These are phyloP conservation scores for Eudyptes chrysolophus DNA, from an alignment of 2,113 vertebrate species.

Conservation along the genomic window DNA sequence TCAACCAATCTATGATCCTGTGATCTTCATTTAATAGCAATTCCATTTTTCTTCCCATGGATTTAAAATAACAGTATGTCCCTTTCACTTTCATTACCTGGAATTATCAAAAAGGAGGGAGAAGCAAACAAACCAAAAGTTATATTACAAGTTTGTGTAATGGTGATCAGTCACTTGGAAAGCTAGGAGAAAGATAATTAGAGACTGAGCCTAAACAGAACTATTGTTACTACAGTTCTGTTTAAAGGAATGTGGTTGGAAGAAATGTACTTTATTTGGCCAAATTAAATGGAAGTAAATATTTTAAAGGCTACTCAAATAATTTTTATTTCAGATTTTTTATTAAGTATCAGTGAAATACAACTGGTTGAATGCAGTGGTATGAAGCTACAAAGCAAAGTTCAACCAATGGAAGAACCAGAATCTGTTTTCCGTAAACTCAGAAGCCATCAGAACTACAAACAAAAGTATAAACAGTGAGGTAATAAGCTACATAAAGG, in stretches of 20 bases:
- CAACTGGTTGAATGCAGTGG: not conserved
- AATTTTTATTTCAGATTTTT: not conserved
- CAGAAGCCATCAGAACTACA: not conserved
- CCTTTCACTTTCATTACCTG: not conserved
- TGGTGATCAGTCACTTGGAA: not conserved
- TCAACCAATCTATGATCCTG: not conserved
- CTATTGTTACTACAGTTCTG: not conserved
- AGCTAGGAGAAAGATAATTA: not conserved
- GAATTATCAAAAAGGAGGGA: not conserved
- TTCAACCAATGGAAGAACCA: not conserved
- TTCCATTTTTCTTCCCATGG: not conserved
- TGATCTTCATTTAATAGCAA: not conserved
- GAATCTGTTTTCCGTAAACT: not conserved
- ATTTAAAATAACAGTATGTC: not conserved
- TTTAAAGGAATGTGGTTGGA: not conserved
- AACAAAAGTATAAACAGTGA: not conserved
- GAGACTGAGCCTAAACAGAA: not conserved
- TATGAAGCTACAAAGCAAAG: not conserved
- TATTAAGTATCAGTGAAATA: not conserved
- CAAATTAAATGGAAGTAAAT: not conserved
- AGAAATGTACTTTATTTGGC: not conserved
- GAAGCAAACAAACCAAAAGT: not conserved
- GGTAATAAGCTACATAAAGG: not conserved
- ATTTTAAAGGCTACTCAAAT: not conserved
- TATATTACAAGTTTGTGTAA: not conserved